phyloP scores from a whole-genome alignment of 2,888 invertebrate genomes.

The Ptilodon capucinus region DNA sequence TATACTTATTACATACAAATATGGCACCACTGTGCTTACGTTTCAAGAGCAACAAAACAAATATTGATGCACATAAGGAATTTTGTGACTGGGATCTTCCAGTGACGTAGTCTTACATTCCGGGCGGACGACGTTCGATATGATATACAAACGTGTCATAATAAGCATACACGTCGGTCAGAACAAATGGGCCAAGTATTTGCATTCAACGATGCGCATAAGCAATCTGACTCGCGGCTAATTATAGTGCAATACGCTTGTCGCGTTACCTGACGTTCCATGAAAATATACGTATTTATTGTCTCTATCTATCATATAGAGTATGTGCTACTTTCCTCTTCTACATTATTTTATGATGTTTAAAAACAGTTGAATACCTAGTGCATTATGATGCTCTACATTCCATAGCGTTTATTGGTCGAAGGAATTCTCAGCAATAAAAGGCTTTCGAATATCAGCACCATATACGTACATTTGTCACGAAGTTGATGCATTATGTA shows the following conservation, averaged over 20 bases:
- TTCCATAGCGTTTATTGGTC: slow-evolving; percentile 6
- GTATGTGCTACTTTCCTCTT: neutral
- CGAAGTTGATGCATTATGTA: neutral
- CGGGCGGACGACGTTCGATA: slow-evolving; percentile 18
- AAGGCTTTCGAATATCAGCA: neutral
- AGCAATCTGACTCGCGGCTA: slow-evolving; percentile 63
- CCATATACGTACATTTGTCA: neutral
- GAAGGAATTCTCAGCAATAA: neutral
- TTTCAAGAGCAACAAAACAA: neutral
- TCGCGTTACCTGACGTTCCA: slow-evolving; percentile 51
- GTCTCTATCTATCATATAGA: neutral
- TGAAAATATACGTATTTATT: slow-evolving; percentile 31
- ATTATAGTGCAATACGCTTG: slow-evolving; percentile 58
- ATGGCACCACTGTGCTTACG: no score
- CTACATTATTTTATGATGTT: neutral
- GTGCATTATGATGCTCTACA: neutral
- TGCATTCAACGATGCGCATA: slow-evolving; percentile 57
- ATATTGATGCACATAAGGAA: no score
- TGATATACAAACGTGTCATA: slow-evolving; percentile 31
- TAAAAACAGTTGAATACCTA: neutral
- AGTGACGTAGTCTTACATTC: neutral
- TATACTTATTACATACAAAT: no score
- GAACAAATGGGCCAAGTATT: slow-evolving; percentile 64
- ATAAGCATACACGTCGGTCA: slow-evolving; percentile 29
- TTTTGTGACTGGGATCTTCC: neutral